Percentiles rank a stretch among this genome's conserved stretches.
Conservation (phyloP, 2,888 invertebrate species). For the Stramonita haemastoma region DNA sequence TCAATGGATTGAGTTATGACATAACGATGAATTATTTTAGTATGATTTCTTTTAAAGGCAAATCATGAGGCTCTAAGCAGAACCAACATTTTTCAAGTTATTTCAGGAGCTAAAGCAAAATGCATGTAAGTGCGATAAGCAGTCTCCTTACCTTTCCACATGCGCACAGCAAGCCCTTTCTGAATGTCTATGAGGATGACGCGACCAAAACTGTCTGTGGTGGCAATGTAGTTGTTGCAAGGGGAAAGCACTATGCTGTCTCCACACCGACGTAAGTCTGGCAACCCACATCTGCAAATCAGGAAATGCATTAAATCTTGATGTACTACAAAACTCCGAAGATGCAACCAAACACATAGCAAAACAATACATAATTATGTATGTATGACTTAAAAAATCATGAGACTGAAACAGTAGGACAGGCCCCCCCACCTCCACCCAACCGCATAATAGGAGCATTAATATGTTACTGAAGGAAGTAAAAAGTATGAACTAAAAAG, state of each 20-base stretch:
- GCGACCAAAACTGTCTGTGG: slow-evolving; percentile 91
- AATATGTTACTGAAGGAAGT: too few relatives aligned
- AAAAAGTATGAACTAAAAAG: too few relatives aligned
- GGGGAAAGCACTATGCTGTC: slow-evolving; percentile 88
- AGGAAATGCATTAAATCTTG: background rate
- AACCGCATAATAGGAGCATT: too few relatives aligned
- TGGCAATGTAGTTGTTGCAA: slow-evolving; percentile 87
- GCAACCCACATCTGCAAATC: slow-evolving; percentile 84
- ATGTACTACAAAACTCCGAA: background rate
- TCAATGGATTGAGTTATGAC: too few relatives aligned
- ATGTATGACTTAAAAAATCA: background rate
- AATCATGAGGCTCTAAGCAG: too few relatives aligned
- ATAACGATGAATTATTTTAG: too few relatives aligned
- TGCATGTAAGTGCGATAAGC: too few relatives aligned
- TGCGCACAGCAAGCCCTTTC: slow-evolving; percentile 87
- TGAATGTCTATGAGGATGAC: slow-evolving; percentile 90
- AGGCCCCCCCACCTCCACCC: too few relatives aligned
- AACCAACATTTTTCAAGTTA: too few relatives aligned
- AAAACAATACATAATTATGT: background rate
- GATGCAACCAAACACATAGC: background rate
- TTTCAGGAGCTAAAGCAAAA: too few relatives aligned
- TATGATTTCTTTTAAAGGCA: too few relatives aligned
- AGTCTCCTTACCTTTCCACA: slow-evolving; percentile 86
- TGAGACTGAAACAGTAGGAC: too few relatives aligned
- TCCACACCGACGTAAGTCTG: slow-evolving; percentile 88